Conservation (phyloP, 1,140 invertebrate species). For the Drosophila kohkoa region DNA sequence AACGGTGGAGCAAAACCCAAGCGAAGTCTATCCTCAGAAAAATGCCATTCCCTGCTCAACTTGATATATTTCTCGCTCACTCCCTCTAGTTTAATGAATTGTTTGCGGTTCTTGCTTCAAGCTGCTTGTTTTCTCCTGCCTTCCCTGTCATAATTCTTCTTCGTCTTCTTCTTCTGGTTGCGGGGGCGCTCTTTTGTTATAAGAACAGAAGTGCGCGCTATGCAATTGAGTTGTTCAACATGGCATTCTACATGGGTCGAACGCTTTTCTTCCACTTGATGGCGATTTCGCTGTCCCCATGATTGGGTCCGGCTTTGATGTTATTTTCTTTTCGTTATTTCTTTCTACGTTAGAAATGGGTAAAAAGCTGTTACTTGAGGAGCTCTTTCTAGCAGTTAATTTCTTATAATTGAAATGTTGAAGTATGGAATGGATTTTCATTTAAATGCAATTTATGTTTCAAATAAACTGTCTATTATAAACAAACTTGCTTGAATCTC, state of each 20-base stretch:
- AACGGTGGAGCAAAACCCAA: slow-evolving; percentile 18
- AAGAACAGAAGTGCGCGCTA: slow-evolving; percentile 32
- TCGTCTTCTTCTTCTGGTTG: neutral
- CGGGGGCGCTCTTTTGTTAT: slow-evolving; percentile 44
- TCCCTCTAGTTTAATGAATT: slow-evolving; percentile 69
- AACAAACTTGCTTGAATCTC: too few species aligned
- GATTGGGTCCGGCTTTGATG: slow-evolving; percentile 42
- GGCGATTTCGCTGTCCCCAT: slow-evolving; percentile 10
- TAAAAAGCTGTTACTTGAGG: neutral
- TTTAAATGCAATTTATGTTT: neutral
- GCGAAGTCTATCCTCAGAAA: neutral
- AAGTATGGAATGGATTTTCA: neutral
- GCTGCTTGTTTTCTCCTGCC: slow-evolving; percentile 21
- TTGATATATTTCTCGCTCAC: slow-evolving; percentile 61
- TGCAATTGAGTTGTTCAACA: slow-evolving; percentile 80
- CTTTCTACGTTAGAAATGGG: neutral
- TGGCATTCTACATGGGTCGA: slow-evolving; percentile 69
- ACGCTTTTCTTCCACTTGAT: neutral
- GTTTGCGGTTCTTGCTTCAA: slow-evolving; percentile 56
- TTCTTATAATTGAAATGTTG: neutral
- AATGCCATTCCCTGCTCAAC: slow-evolving; percentile 34
- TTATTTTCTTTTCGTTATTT: neutral
- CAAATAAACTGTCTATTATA: neutral
- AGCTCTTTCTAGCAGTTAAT: neutral
- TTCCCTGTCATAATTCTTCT: slow-evolving; percentile 60